Conservation (phyloP, 1,140 invertebrate species). For the Drosophila miranda region DNA sequence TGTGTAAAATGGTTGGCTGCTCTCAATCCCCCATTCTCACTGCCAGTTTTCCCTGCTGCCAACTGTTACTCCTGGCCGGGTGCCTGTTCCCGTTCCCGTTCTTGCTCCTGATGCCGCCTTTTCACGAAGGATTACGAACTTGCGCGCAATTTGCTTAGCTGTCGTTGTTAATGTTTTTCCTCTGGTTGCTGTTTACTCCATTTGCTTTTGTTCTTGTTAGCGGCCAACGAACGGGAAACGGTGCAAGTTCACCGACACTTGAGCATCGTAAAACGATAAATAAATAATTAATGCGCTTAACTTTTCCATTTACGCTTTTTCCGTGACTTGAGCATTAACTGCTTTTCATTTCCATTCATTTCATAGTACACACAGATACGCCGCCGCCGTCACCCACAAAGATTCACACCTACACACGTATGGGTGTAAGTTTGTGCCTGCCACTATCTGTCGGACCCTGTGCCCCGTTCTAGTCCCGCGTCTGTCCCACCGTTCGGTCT, state of each 20-base stretch:
- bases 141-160: conserved; percentile 72
- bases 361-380: conserved; percentile 50
- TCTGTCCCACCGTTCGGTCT: not conserved
- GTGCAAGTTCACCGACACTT: conserved; percentile 76
- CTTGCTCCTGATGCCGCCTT: conserved; percentile 33
- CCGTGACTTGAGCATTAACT: conserved; percentile 80
- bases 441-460: conserved; percentile 30
- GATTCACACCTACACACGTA: not conserved
- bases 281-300: conserved; percentile 81
- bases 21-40: not conserved
- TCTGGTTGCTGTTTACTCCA: conserved; percentile 20
- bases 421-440: conserved; percentile 19
- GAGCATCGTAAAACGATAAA: conserved; percentile 79
- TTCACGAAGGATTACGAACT: conserved; percentile 60
- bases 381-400: conserved; percentile 7
- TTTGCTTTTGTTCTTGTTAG: conserved; percentile 39
- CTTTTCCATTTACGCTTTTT: conserved; percentile 81
- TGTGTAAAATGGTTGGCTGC: conserved; percentile 34
- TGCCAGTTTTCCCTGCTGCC: not conserved
- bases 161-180: conserved; percentile 47
- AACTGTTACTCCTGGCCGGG: not conserved
- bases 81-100: not conserved
- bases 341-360: conserved; percentile 79
- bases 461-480: conserved; percentile 4
- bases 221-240: conserved; percentile 33